phyloP scores from a whole-genome alignment of 1,140 invertebrate genomes.

The Pseudomyrmex gracilis region DNA sequence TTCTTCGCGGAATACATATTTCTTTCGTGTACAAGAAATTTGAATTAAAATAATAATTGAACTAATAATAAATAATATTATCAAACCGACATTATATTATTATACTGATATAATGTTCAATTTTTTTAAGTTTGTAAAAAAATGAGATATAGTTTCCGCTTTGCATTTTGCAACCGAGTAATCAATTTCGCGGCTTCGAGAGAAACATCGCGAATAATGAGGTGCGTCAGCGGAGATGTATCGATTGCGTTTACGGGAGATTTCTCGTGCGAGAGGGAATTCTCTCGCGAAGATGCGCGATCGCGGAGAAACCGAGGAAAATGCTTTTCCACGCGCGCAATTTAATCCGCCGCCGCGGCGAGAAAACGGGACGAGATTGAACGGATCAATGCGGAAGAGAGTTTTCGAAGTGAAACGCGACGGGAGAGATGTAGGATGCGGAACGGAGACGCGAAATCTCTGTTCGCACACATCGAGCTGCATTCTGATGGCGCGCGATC shows the following conservation, averaged over 20 bases:
- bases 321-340: constrained; percentile 39
- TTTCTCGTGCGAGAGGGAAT: constrained; percentile 22
- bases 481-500: constrained; percentile 12
- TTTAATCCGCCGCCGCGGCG: constrained; percentile 37
- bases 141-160: neutral
- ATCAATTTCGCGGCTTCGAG: constrained; percentile 23
- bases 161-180: neutral
- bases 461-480: constrained; percentile 10
- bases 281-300: neutral
- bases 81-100: too few relatives aligned
- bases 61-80: too few relatives aligned
- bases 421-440: constrained; percentile 4
- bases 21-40: neutral
- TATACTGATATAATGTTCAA: too few relatives aligned
- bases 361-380: constrained; percentile 39
- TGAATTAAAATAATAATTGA: too few relatives aligned
- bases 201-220: neutral
- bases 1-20: neutral
- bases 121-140: too few relatives aligned
- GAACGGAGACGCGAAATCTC: constrained; percentile 24
- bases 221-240: neutral
- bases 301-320: neutral
- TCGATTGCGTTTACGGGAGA: constrained; percentile 31
- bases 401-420: constrained; percentile 47
- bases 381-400: constrained; percentile 57